phyloP scores from a whole-genome alignment of 2,888 invertebrate species.

The Cistogaster globosa region DNA sequence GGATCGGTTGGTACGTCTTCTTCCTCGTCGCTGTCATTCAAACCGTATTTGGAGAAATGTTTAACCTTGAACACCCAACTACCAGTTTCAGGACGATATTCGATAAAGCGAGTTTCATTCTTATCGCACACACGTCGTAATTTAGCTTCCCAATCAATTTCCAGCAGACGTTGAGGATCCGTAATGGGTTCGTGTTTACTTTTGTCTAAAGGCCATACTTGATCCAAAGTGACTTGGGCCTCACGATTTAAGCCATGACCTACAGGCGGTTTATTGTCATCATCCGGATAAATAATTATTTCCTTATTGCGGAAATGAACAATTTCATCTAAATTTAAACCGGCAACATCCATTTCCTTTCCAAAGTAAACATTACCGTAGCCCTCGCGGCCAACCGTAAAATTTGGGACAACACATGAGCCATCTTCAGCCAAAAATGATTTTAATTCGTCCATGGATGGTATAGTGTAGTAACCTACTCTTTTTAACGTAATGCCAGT shows the following conservation, averaged over 20 bases:
- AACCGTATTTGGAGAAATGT: constrained; percentile 97
- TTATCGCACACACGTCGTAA: constrained; percentile 92
- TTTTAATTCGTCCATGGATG: constrained; percentile 91
- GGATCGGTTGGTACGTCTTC: constrained; percentile 85
- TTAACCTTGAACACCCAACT: constrained; percentile 98
- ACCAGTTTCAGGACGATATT: constrained; percentile 97
- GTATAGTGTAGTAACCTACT: constrained; percentile 95
- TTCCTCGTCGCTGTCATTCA: constrained; percentile 95
- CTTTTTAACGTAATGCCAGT: constrained; percentile 90
- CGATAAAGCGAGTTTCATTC: constrained; percentile 95
- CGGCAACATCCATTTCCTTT: constrained; percentile 92
- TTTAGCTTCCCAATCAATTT: constrained; percentile 93
- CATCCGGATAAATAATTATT: constrained; percentile 97
- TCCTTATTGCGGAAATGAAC: constrained; percentile 97
- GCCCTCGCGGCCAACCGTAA: constrained; percentile 94
- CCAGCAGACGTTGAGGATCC: constrained; percentile 89
- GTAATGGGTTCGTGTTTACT: constrained; percentile 90
- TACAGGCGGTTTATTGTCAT: constrained; percentile 92
- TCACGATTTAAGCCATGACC: constrained; percentile 94
- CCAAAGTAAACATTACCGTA: constrained; percentile 96
- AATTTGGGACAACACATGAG: constrained; percentile 91
- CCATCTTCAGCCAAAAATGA: constrained; percentile 89
- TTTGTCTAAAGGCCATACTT: constrained; percentile 96
- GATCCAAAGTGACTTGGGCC: constrained; percentile 95
- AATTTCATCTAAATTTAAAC: constrained; percentile 92